phyloP scores from a whole-genome alignment of 2,113 vertebrate genomes.

The Periophthalmus modestus region DNA sequence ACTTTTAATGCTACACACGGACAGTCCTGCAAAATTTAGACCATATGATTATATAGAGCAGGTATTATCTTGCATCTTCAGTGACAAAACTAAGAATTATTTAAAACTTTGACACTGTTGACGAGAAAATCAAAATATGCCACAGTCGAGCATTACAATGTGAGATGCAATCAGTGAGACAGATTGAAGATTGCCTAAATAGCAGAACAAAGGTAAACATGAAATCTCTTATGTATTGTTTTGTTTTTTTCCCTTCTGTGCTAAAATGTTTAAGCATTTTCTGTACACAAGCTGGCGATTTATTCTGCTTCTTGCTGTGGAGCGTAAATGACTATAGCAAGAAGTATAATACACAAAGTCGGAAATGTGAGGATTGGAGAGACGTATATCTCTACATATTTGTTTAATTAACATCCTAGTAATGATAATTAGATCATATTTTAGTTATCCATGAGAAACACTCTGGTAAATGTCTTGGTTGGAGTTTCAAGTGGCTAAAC shows the following conservation, averaged over 20 bases:
- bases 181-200: background rate
- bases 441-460: too few relatives aligned
- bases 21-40: too few relatives aligned
- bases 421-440: too few relatives aligned
- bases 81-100: background rate
- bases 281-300: background rate
- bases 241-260: background rate
- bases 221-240: background rate
- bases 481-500: too few relatives aligned
- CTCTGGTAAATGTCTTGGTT: too few relatives aligned
- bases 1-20: too few relatives aligned
- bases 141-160: background rate
- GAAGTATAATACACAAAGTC: background rate
- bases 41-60: too few relatives aligned
- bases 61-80: too few relatives aligned
- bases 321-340: background rate
- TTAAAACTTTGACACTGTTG: background rate
- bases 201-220: background rate
- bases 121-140: background rate
- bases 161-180: background rate
- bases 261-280: background rate
- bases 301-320: background rate
- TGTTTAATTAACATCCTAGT: too few relatives aligned
- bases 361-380: background rate
- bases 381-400: too few relatives aligned